Conservation (phyloP, 2,113 vertebrate species). For the Lophochroa leadbeateri region DNA sequence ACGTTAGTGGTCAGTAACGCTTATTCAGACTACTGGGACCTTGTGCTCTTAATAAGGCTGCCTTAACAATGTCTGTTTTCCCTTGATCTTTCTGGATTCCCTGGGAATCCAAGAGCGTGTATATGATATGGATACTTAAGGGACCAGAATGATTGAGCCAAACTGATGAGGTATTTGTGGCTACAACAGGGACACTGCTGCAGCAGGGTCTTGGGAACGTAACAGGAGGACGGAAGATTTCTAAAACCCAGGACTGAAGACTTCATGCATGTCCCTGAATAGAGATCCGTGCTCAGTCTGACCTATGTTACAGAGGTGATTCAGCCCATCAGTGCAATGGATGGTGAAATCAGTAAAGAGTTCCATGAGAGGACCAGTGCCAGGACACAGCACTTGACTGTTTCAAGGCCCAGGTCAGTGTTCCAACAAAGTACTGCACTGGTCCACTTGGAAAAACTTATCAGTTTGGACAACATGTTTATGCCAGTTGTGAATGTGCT, state of each 20-base stretch:
- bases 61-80: not conserved
- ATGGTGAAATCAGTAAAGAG: not conserved
- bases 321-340: not conserved
- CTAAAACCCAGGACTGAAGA: not conserved
- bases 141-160: not conserved
- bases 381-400: not conserved
- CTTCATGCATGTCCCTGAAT: not conserved
- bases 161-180: not conserved
- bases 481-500: not conserved
- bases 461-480: not conserved
- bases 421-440: not conserved
- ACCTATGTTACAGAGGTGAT: not conserved
- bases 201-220: not conserved
- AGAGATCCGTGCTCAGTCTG: not conserved
- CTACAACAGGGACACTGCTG: not conserved
- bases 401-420: not conserved
- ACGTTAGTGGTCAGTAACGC: not conserved
- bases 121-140: not conserved
- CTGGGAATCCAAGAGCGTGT: not conserved
- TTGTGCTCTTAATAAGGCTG: not conserved
- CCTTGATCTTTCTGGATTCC: not conserved
- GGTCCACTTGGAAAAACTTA: fast-evolving
- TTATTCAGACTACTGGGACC: not conserved
- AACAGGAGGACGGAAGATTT: not conserved
- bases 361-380: not conserved